Percentiles rank a stretch among this genome's conserved stretches.
Evolutionary conservation across 2,113 vertebrate genomes (phyloP).

Genomic region (Trachemys scripta): DNA sequence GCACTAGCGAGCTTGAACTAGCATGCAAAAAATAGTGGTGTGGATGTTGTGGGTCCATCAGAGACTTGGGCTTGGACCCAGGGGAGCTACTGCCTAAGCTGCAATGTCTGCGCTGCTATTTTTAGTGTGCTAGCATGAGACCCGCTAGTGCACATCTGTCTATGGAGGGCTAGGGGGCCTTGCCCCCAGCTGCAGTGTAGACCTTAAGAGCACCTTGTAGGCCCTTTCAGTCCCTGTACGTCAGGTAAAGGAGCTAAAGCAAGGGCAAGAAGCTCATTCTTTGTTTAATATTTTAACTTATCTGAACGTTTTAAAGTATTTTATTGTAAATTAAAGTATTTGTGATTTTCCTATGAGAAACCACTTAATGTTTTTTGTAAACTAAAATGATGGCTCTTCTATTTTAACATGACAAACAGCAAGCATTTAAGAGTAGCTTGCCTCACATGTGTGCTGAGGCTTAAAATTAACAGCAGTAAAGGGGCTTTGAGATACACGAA

Average conservation of each 20-base stretch:
- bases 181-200: neutral
- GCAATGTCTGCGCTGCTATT: no score
- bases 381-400: no score
- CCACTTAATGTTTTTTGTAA: neutral
- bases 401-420: neutral
- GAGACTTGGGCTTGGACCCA: no score
- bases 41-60: neutral
- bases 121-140: no score
- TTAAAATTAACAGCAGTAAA: neutral
- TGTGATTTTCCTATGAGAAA: neutral
- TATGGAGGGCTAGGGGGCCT: neutral
- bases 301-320: neutral
- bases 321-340: neutral
- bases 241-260: neutral
- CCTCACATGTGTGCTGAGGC: accelerated
- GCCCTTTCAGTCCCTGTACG: accelerated
- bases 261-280: neutral
- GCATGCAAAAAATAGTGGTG: neutral
- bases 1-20: neutral
- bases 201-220: neutral
- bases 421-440: neutral
- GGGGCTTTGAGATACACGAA: neutral
- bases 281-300: neutral
- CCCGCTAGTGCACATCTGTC: no score
- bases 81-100: no score